Conservation (phyloP, 2,888 invertebrate genomes). For the Synanthedon formicaeformis region DNA sequence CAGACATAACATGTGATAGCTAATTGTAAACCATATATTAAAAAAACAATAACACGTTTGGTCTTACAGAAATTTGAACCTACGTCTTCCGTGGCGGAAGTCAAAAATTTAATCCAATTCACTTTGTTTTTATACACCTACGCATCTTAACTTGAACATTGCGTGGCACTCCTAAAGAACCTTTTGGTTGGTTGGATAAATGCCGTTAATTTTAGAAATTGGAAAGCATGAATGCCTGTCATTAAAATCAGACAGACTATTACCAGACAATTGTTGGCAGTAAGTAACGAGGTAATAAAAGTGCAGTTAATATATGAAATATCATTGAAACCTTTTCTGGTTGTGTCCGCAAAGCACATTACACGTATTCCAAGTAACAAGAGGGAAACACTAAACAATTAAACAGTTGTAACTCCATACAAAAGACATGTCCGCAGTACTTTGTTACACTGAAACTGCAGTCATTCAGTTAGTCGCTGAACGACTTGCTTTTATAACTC, state of each 20-base stretch:
- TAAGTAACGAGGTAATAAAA: neutral
- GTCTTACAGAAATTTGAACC: no score
- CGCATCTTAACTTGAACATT: no score
- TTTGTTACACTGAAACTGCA: neutral
- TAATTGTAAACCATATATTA: no score
- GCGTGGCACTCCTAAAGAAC: no score
- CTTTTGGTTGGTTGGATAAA: no score
- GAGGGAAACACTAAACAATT: neutral
- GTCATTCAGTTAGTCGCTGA: conserved; percentile 15
- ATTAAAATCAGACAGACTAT: neutral
- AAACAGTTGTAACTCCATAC: neutral
- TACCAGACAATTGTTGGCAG: neutral
- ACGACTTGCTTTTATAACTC: conserved; percentile 21
- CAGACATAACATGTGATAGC: no score
- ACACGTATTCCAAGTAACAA: neutral
- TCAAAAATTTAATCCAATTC: no score
- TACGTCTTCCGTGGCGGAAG: no score
- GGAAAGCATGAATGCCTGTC: no score
- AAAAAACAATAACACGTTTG: no score
- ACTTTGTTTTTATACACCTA: no score
- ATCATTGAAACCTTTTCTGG: neutral
- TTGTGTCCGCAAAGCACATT: neutral
- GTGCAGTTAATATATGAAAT: neutral
- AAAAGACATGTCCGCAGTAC: neutral
- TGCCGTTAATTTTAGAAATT: no score